Conservation (phyloP, 2,888 invertebrate species). For the Drosophila pseudotakahashii region DNA sequence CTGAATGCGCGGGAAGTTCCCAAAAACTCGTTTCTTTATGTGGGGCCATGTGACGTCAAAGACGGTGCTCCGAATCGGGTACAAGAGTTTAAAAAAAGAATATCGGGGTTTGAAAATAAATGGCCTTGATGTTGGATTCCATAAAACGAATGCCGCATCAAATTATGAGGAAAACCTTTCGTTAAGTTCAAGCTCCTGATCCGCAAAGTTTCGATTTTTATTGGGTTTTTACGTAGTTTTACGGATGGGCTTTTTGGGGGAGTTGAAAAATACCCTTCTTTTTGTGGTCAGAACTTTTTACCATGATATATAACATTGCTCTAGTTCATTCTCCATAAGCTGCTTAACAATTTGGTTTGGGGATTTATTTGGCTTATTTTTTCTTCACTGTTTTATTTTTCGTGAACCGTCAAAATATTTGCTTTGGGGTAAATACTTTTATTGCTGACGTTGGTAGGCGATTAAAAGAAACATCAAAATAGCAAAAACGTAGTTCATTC, state of each 20-base stretch:
- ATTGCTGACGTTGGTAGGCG: constrained; percentile 51
- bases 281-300: background rate
- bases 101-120: constrained; percentile 66
- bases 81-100: constrained; percentile 68
- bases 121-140: constrained; percentile 63
- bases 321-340: constrained; percentile 41
- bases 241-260: background rate
- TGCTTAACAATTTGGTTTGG: constrained; percentile 32
- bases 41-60: constrained; percentile 47
- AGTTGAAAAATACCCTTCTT: background rate
- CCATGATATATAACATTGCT: constrained; percentile 1
- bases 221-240: background rate
- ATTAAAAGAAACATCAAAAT: constrained; percentile 12
- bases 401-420: constrained; percentile 22
- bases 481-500: constrained; percentile 24
- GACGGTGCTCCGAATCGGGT: constrained; percentile 30
- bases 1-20: constrained; percentile 51
- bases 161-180: constrained; percentile 13
- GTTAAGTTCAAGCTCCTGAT: constrained; percentile 16
- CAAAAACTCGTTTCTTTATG: constrained; percentile 37
- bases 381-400: constrained; percentile 3
- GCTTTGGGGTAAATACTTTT: constrained; percentile 37
- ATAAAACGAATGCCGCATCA: constrained; percentile 12
- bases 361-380: constrained; percentile 20
- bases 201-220: background rate